phyloP scores from a whole-genome alignment of 2,888 invertebrate genomes.

The Dromius quadrimaculatus region DNA sequence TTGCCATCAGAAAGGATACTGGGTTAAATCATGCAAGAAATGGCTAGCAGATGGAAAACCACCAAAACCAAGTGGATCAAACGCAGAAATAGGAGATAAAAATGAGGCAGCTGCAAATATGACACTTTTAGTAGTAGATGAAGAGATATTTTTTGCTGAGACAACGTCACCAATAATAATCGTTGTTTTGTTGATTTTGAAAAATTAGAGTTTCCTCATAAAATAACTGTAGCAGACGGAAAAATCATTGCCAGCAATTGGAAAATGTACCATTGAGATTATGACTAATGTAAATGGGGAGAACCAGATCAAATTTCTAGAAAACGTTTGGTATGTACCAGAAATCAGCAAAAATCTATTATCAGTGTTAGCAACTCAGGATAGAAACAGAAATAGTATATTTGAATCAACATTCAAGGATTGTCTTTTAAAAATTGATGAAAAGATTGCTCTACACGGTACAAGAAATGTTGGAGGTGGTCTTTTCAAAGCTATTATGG shows the following conservation, averaged over 20 bases:
- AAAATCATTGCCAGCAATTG: conserved; percentile 26
- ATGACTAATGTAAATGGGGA: conserved; percentile 4
- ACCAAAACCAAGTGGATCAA: no score
- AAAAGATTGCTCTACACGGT: conserved; percentile 7
- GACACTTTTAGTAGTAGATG: no score
- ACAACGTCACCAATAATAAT: conserved; percentile 30
- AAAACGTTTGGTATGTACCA: no score
- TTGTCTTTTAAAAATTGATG: conserved; percentile 12
- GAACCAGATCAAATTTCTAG: conserved; percentile 53
- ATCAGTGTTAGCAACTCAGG: conserved; percentile 44
- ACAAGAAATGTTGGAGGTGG: conserved; percentile 15
- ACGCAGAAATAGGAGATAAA: no score
- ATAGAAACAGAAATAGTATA: conserved; percentile 28
- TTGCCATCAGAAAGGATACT: no score
- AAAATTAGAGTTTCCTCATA: conserved; percentile 25
- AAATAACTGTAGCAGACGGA: conserved; percentile 35
- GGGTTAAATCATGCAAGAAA: no score
- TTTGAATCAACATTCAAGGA: conserved; percentile 41
- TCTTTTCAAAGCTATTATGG: conserved; percentile 54
- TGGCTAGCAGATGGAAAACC: no score
- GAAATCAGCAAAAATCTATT: conserved; percentile 30
- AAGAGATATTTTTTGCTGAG: no score
- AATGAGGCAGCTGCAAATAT: no score
- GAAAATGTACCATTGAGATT: conserved; percentile 25
- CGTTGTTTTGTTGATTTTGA: conserved; percentile 17